These are phyloP conservation scores for Plusia festucae DNA, from an alignment of 2,888 invertebrate genomes.

Conservation along the genomic window DNA sequence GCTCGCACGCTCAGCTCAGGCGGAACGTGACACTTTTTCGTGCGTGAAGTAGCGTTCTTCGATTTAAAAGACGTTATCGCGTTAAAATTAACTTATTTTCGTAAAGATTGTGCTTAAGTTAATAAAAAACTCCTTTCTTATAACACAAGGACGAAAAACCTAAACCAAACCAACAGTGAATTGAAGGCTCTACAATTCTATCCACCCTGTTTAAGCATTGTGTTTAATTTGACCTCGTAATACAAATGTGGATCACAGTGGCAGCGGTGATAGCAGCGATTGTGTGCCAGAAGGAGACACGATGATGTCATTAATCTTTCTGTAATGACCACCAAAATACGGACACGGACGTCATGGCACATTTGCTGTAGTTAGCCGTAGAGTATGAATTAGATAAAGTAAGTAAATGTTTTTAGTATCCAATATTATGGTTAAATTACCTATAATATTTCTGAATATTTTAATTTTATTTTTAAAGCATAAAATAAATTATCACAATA, in stretches of 20 bases:
- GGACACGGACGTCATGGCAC: conserved; percentile 75
- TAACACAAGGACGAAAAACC: too few species aligned
- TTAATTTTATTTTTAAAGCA: too few species aligned
- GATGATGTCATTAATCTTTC: conserved; percentile 85
- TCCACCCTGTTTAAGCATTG: conserved; percentile 28
- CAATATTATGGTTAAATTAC: too few species aligned
- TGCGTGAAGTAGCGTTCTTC: too few species aligned
- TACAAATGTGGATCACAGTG: conserved; percentile 47
- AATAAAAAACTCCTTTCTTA: too few species aligned
- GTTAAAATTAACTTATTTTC: too few species aligned
- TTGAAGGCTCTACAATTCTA: conserved; percentile 17
- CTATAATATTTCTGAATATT: too few species aligned
- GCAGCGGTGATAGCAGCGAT: conserved; percentile 66
- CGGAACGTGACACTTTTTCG: too few species aligned
- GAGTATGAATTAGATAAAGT: conserved; percentile 51
- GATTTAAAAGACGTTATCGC: too few species aligned
- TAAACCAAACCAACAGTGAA: conserved; percentile 1
- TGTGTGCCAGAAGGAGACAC: conserved; percentile 73
- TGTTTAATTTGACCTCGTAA: conserved; percentile 48
- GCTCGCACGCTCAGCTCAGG: too few species aligned
- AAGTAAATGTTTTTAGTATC: not conserved
- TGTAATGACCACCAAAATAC: conserved; percentile 79
- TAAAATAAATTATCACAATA: too few species aligned
- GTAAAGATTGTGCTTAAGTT: too few species aligned
- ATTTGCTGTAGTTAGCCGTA: conserved; percentile 66